Conservation (phyloP, 2,797 vertebrate genomes). For the Karalla daura region DNA sequence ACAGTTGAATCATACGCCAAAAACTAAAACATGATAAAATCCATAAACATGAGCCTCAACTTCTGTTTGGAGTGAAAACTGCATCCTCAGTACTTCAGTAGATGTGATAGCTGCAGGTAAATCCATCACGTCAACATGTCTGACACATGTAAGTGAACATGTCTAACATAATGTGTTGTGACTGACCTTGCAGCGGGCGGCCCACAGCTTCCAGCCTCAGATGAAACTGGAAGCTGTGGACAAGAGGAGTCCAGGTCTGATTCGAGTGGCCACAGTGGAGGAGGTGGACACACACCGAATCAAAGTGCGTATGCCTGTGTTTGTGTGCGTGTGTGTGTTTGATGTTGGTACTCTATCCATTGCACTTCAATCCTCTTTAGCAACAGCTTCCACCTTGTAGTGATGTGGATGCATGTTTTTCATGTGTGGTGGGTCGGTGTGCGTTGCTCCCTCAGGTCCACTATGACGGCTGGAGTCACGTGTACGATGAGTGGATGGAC, state of each 20-base stretch:
- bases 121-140: not conserved
- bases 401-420: too few relatives aligned
- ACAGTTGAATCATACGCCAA: too few relatives aligned
- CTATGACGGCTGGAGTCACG: conserved; percentile 96
- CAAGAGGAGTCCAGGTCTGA: conserved; percentile 91
- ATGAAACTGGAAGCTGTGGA: conserved; percentile 98
- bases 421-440: too few relatives aligned
- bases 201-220: conserved; percentile 92
- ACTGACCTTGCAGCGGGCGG: conserved; percentile 81
- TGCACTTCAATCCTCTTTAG: too few relatives aligned
- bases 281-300: conserved; percentile 94
- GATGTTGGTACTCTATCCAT: not conserved
- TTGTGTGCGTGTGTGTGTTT: conserved; percentile 4
- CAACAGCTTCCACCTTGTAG: too few relatives aligned
- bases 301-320: conserved; percentile 82
- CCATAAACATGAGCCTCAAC: too few relatives aligned
- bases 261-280: conserved; percentile 93
- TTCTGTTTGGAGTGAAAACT: too few relatives aligned
- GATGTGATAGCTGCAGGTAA: too few relatives aligned
- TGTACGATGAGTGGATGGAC: conserved; percentile 98
- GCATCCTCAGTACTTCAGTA: too few relatives aligned
- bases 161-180: not conserved
- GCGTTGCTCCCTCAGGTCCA: conserved; percentile 54
- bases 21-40: too few relatives aligned
- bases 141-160: not conserved